Evolutionary conservation across 2,797 vertebrate genomes (phyloP).

Genomic region (Spea hammondii): DNA sequence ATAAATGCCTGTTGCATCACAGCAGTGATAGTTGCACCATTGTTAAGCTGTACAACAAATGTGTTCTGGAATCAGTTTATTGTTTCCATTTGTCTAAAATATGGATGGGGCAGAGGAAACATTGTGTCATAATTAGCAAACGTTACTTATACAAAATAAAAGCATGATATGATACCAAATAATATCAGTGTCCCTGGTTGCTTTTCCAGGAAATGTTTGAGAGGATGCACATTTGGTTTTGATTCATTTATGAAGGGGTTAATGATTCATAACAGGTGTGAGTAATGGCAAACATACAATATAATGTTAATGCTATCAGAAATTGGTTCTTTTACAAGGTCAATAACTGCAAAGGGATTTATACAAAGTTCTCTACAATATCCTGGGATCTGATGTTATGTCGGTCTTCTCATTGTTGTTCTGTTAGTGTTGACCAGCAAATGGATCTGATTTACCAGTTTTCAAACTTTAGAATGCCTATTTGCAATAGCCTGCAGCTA

Average conservation of each 20-base stretch:
- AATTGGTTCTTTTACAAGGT: too few species aligned
- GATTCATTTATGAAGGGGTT: neutral
- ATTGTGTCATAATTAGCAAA: neutral
- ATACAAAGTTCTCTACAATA: too few species aligned
- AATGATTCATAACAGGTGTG: neutral
- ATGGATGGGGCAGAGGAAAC: neutral
- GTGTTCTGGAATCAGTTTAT: too few species aligned
- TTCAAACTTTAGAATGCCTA: too few species aligned
- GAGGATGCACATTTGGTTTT: slow-evolving; percentile 14
- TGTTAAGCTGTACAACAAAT: too few species aligned
- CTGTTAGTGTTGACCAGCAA: neutral
- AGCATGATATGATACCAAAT: neutral
- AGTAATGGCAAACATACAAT: neutral
- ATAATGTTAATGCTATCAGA: neutral
- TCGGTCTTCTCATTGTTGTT: neutral
- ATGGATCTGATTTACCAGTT: too few species aligned
- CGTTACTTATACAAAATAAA: slow-evolving; percentile 8
- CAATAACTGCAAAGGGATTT: too few species aligned
- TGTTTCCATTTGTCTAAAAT: neutral
- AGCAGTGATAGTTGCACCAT: too few species aligned
- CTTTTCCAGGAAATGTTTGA: slow-evolving; percentile 6
- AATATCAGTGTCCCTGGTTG: neutral
- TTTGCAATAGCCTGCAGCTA: too few species aligned
- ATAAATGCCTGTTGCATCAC: too few species aligned
- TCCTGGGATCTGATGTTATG: too few species aligned